These are phyloP conservation scores for Tyria jacobaeae DNA, from an alignment of 2,888 invertebrate species.

Conservation along the genomic window DNA sequence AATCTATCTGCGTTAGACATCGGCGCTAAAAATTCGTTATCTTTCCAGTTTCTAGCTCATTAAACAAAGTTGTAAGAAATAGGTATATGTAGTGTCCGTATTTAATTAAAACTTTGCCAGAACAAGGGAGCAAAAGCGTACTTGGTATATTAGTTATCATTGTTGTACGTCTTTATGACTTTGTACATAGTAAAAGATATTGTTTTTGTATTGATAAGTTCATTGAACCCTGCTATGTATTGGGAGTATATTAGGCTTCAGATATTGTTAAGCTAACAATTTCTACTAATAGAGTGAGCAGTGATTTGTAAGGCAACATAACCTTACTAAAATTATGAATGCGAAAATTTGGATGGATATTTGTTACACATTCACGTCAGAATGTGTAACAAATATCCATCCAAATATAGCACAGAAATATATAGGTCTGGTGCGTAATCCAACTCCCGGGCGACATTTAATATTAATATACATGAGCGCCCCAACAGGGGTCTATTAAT, in stretches of 20 bases:
- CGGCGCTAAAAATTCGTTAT: conserved; percentile 6
- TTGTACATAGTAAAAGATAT: conserved; percentile 38
- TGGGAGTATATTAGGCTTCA: background rate
- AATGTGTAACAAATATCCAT: no score
- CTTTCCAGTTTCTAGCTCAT: conserved; percentile 44
- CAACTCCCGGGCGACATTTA: no score
- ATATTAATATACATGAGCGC: no score
- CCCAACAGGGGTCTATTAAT: no score
- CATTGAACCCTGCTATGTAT: conserved; percentile 36
- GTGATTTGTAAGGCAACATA: no score
- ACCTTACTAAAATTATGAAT: no score
- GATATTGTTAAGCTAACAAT: background rate
- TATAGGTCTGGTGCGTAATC: no score
- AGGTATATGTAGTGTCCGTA: conserved; percentile 58
- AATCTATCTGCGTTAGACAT: no score
- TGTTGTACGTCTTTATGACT: conserved; percentile 43
- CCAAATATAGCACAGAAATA: no score
- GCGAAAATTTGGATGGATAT: no score
- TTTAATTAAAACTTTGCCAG: conserved; percentile 80
- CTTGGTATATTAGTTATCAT: conserved; percentile 40
- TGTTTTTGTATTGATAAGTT: conserved; percentile 33
- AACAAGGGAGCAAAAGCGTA: conserved; percentile 38
- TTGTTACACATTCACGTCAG: no score
- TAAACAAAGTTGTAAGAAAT: conserved; percentile 60
- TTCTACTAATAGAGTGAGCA: background rate